A percentile compares a stretch with the other conserved stretches of the same genome.
Conservation (phyloP, 2,797 vertebrate species). For the Meda fulgida region DNA sequence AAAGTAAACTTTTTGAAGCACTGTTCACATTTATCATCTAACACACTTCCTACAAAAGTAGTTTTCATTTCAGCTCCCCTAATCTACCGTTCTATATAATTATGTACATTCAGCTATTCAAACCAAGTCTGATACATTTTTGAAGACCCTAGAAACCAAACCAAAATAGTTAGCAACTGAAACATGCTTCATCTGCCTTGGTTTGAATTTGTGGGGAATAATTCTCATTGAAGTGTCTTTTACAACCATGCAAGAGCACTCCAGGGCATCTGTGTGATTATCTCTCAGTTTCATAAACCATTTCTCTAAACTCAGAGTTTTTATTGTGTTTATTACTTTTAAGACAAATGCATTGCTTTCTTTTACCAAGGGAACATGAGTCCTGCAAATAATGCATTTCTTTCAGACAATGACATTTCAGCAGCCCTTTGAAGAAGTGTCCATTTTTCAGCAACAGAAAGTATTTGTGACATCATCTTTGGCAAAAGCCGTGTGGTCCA, state of each 20-base stretch:
- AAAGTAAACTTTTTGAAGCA: slow-evolving; percentile 8
- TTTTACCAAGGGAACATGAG: slow-evolving; percentile 1
- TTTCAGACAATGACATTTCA: not conserved
- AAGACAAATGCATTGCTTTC: slow-evolving; percentile 1
- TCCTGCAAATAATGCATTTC: slow-evolving; percentile 1
- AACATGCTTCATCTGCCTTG: not conserved
- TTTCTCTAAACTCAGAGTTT: slow-evolving; percentile 22
- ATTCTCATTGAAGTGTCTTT: slow-evolving; percentile 5
- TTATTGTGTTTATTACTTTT: slow-evolving; percentile 35
- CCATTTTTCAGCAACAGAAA: slow-evolving; percentile 3
- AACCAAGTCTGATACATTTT: not conserved
- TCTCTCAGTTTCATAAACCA: slow-evolving; percentile 29
- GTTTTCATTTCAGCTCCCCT: not conserved
- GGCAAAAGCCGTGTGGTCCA: slow-evolving; percentile 15
- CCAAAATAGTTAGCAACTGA: slow-evolving; percentile 12
- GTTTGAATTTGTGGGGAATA: slow-evolving; percentile 26
- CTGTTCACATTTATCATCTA: not conserved
- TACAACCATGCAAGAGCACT: slow-evolving; percentile 19
- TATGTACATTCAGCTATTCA: not conserved
- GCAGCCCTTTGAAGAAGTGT: not conserved
- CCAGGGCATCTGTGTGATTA: slow-evolving; percentile 22
- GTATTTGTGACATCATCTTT: not conserved
- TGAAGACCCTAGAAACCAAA: not conserved
- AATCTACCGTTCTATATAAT: not conserved
- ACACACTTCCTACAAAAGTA: not conserved